phyloP scores from a whole-genome alignment of 2,113 vertebrate species.

The Scalopus aquaticus region DNA sequence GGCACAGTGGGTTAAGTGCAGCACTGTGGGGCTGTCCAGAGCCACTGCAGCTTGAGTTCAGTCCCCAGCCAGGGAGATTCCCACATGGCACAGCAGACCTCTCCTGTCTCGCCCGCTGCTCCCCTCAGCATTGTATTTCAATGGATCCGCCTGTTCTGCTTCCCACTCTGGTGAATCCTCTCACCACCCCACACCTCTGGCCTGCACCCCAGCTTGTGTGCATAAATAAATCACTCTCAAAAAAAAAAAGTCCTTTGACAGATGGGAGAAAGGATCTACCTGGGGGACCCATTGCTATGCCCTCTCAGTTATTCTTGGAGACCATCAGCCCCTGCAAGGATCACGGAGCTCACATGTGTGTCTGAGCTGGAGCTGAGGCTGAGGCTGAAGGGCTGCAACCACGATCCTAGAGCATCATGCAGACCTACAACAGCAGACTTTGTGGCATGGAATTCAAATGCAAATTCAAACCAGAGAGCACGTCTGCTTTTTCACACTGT shows the following conservation, averaged over 20 bases:
- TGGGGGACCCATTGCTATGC: neutral
- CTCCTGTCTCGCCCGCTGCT: no score
- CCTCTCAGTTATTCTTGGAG: neutral
- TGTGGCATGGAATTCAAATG: neutral
- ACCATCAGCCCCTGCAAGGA: neutral
- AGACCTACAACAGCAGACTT: neutral
- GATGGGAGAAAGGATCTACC: neutral
- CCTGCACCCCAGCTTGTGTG: no score
- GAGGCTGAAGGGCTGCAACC: neutral
- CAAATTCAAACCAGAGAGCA: slow-evolving; percentile 45
- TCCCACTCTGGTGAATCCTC: no score
- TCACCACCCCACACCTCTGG: no score
- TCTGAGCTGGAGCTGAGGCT: neutral
- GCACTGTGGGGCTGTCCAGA: no score
- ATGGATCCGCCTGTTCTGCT: no score
- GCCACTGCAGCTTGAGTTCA: no score
- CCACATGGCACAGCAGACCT: no score
- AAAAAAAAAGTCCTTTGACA: neutral
- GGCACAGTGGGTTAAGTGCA: no score
- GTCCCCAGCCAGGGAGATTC: no score
- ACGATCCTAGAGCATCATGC: neutral
- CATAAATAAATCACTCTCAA: no score
- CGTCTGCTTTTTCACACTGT: slow-evolving; percentile 21
- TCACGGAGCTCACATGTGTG: neutral
- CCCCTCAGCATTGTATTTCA: no score